Conservation (phyloP, 2,797 vertebrate species). For the Eulemur coronatus region DNA sequence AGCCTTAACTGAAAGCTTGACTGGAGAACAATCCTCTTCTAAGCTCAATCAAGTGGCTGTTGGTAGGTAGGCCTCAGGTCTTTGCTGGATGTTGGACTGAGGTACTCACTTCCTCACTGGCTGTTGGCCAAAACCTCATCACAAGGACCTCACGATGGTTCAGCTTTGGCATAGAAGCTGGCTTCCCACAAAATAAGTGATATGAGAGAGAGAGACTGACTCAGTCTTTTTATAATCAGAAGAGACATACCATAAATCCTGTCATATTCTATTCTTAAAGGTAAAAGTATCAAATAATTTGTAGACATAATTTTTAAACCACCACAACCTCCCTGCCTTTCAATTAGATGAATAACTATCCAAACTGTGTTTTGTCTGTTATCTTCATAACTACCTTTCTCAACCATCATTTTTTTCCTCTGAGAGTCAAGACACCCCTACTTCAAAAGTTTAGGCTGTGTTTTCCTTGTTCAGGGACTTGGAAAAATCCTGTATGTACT, state of each 20-base stretch:
- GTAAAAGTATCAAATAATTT: background rate
- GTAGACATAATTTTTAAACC: background rate
- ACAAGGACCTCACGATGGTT: background rate
- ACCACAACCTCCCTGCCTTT: background rate
- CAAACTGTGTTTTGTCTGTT: background rate
- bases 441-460: background rate
- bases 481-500: background rate
- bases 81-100: background rate
- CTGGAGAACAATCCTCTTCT: background rate
- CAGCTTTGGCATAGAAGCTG: background rate
- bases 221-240: background rate
- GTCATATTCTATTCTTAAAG: background rate
- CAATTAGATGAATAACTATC: background rate
- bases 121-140: background rate
- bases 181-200: background rate
- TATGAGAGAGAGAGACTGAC: background rate
- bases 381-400: background rate
- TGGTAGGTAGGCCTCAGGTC: background rate
- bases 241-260: background rate
- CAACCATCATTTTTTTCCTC: background rate
- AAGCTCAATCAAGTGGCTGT: background rate
- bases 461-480: background rate
- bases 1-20: background rate
- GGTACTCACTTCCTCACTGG: background rate
- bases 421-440: background rate